Evolutionary conservation across 2,888 invertebrate genomes (phyloP).

Genomic region (Cabera pusaria): DNA sequence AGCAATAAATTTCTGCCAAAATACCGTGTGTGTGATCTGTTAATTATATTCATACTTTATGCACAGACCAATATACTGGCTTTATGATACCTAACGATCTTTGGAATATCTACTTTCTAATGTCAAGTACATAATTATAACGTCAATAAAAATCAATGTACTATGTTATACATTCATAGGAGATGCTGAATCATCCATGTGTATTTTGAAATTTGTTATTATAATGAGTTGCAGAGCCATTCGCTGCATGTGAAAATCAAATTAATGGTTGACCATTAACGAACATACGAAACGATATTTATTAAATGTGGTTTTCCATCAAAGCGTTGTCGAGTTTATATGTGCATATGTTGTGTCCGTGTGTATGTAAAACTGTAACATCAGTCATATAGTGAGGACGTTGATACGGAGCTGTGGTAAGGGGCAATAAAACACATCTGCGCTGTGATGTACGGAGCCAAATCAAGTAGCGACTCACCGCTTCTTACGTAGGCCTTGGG

Average conservation of each 20-base stretch:
- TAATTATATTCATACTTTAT: too few relatives aligned
- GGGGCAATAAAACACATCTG: slow-evolving; percentile 65
- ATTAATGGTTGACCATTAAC: slow-evolving; percentile 56
- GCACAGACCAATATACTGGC: too few relatives aligned
- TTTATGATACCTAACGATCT: too few relatives aligned
- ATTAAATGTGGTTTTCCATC: slow-evolving; percentile 50
- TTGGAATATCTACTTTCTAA: too few relatives aligned
- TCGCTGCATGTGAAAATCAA: slow-evolving; percentile 58
- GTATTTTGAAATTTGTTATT: slow-evolving; percentile 44
- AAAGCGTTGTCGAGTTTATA: slow-evolving; percentile 40
- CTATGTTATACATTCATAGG: too few relatives aligned
- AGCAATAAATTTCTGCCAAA: too few relatives aligned
- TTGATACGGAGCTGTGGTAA: slow-evolving; percentile 42
- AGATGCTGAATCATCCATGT: slow-evolving; percentile 1
- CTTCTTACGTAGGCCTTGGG: slow-evolving; percentile 28
- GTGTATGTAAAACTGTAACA: slow-evolving; percentile 35
- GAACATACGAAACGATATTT: slow-evolving; percentile 47
- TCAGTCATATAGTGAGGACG: slow-evolving; percentile 39
- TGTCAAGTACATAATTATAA: too few relatives aligned
- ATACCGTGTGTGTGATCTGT: too few relatives aligned
- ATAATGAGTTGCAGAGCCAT: slow-evolving; percentile 53
- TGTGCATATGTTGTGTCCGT: slow-evolving; percentile 30
- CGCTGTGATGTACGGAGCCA: slow-evolving; percentile 35
- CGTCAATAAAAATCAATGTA: too few relatives aligned
- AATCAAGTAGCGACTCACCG: slow-evolving; percentile 32